Base-by-base conservation (phyloP, 64 coral and sea anemone genomes). In the Catalaphyllia jardinei region DNA sequence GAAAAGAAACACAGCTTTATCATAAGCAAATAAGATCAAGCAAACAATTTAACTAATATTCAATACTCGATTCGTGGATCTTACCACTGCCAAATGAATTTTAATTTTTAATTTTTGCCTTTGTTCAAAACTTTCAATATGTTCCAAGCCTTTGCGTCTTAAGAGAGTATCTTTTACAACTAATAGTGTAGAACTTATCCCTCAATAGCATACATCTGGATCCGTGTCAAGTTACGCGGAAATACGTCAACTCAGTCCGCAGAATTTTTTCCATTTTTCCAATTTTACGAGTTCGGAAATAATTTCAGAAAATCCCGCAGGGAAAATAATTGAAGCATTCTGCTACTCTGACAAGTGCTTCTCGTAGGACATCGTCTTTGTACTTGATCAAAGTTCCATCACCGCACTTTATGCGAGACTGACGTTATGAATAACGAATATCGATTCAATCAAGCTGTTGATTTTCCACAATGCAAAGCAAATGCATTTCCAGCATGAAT, bases 151-250 rank as follows among this genome's bases (percentile, higher is more conserved):
- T 83, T 65, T 65, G 80, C 42, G 25, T 29, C 25, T 20, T 71
- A 39, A 80, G n/a, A 31, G 31, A 11, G 35, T 83, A 83, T 83
- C 79, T 65, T 83, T 83, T 64, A 30, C 24, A 30, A 46, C 12
- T 79, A 55, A 79, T 65, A 55, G 79, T 15, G 9, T 46, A 42
- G 19, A 38, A 2, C 18, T 83, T 42, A 83, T 83, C 60, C 57
- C 27, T 54, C 22, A 10, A 15, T 6, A 30, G 27, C n/a, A 0
- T 51, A 5, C n/a, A 61, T 33, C 78, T 61, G 27, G 25, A 80
- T 67, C 9, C 42, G 61, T 63, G 61, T 39, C 29, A 83, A 65
- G 31, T 83, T 83, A 12, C 28, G 24, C 16, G n/a, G 54, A 57
- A 57, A 19, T 16, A 61, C 28, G 13, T 62, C 10, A 15, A 46